These are phyloP conservation scores for Anthophora plumipes DNA, from an alignment of 2,888 invertebrate genomes.

Conservation along the genomic window DNA sequence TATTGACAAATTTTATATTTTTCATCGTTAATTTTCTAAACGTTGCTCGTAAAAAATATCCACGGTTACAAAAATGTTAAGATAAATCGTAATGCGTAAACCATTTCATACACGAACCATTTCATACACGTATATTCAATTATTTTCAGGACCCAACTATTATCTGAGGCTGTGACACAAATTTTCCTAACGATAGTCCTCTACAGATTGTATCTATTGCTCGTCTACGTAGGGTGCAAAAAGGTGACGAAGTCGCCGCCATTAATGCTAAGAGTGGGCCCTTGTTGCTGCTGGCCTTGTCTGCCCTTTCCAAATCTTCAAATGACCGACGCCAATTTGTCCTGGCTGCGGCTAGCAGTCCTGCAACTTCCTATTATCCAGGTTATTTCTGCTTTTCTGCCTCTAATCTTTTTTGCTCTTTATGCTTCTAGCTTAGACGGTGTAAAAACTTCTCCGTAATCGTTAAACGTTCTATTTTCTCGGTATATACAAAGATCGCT, in stretches of 20 bases:
- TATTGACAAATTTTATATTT: too few species aligned
- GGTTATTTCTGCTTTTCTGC: slow-evolving; percentile 83
- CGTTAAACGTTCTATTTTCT: background rate
- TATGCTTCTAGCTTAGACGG: background rate
- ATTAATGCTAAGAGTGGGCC: slow-evolving; percentile 88
- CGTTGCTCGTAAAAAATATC: too few species aligned
- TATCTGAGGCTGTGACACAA: slow-evolving; percentile 89
- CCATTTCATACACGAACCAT: too few species aligned
- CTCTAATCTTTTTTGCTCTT: background rate
- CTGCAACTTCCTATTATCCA: slow-evolving; percentile 90
- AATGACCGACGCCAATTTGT: slow-evolving; percentile 81
- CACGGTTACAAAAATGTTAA: too few species aligned
- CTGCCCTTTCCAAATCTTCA: slow-evolving; percentile 85
- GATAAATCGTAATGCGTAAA: too few species aligned
- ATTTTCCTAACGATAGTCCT: slow-evolving; percentile 89
- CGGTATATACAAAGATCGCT: background rate
- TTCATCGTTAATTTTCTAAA: too few species aligned
- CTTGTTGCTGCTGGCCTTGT: slow-evolving; percentile 91
- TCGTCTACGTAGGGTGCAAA: slow-evolving; percentile 85
- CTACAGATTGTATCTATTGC: slow-evolving; percentile 89
- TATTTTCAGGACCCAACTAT: slow-evolving; percentile 85
- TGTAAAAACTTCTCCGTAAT: slow-evolving; percentile 2
- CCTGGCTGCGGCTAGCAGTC: slow-evolving; percentile 86
- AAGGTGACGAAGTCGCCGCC: slow-evolving; percentile 86
- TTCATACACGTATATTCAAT: slow-evolving; percentile 5